Conservation (phyloP, 2,113 vertebrate species). For the Hemibagrus wyckioides region DNA sequence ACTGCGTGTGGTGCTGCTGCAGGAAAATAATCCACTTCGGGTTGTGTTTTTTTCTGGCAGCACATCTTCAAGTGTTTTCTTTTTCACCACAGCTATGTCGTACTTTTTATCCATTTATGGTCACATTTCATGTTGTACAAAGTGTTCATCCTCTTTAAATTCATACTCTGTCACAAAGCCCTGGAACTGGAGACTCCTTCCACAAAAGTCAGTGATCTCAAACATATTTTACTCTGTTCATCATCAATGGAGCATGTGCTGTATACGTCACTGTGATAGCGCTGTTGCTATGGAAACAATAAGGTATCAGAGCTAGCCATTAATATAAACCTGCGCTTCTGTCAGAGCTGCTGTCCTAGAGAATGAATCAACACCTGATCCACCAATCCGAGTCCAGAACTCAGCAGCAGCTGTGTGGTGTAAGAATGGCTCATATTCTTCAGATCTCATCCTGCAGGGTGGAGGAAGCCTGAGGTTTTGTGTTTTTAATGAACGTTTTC, state of each 20-base stretch:
- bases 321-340: no score
- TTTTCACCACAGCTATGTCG: not conserved
- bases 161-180: not conserved
- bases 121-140: not conserved
- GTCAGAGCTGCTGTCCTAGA: no score
- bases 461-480: not conserved
- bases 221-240: not conserved
- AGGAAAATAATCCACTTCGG: not conserved
- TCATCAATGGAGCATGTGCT: not conserved
- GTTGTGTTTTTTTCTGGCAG: not conserved
- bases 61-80: not conserved
- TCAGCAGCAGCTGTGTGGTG: not conserved
- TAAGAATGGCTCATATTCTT: not conserved
- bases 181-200: not conserved
- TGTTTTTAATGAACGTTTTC: not conserved
- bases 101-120: not conserved
- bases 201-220: not conserved
- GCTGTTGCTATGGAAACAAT: no score
- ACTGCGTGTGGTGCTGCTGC: not conserved
- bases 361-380: no score
- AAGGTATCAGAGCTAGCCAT: no score
- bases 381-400: no score
- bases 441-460: not conserved
- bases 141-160: not conserved
- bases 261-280: not conserved